These are phyloP conservation scores for Ooceraea biroi DNA, from an alignment of 1,140 invertebrate species.

Conservation along the genomic window DNA sequence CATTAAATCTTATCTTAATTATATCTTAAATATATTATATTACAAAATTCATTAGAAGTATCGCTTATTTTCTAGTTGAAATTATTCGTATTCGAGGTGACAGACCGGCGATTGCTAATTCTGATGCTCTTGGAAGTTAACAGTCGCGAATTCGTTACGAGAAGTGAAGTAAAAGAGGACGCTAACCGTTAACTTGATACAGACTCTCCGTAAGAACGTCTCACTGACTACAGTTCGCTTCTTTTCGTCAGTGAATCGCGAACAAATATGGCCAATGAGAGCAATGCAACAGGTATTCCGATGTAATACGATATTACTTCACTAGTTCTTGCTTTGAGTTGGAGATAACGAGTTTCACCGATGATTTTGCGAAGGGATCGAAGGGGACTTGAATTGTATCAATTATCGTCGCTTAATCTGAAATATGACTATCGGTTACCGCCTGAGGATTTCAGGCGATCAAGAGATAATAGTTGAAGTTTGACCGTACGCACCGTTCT, in stretches of 20 bases:
- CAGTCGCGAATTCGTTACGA: not conserved
- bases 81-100: not conserved
- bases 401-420: constrained; percentile 19
- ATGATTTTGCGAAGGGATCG: constrained; percentile 38
- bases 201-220: constrained; percentile 23
- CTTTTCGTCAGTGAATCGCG: constrained; percentile 56
- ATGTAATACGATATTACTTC: constrained; percentile 61
- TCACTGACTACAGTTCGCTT: constrained; percentile 32
- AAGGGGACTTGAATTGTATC: constrained; percentile 9
- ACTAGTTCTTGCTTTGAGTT: constrained; percentile 39
- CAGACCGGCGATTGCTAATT: not conserved
- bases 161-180: constrained; percentile 37
- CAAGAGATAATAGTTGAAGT: not conserved
- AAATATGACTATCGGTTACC: constrained; percentile 8
- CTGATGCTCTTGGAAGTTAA: constrained; percentile 3
- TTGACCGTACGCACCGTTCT: not conserved
- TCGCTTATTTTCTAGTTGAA: not conserved
- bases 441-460: not conserved
- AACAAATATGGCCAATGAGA: constrained; percentile 57
- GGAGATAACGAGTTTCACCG: constrained; percentile 39
- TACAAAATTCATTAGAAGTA: no score
- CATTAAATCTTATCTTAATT: no score
- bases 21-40: not conserved
- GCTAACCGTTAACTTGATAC: constrained; percentile 49
- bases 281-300: constrained; percentile 59